Evolutionary conservation across 2,113 vertebrate species (phyloP).

Genomic region (Caranx melampygus): DNA sequence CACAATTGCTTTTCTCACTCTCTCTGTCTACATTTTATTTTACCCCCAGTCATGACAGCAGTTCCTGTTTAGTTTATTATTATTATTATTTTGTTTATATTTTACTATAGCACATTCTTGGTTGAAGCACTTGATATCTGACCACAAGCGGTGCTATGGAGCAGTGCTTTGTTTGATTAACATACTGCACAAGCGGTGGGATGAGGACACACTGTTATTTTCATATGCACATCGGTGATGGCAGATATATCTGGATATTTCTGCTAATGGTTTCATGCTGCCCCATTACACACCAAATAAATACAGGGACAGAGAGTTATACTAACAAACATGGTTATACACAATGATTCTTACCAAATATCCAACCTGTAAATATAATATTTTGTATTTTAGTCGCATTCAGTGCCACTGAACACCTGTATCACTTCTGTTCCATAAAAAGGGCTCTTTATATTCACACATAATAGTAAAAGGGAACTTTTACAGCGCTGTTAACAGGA

Average conservation of each 20-base stretch:
- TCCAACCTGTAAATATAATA: neutral
- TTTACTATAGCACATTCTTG: neutral
- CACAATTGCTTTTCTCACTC: conserved; percentile 1
- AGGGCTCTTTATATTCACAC: neutral
- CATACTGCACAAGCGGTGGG: neutral
- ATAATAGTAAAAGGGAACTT: neutral
- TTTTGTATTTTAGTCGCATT: no score
- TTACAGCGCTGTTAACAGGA: neutral
- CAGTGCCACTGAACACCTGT: neutral
- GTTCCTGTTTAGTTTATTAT: neutral
- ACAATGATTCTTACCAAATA: neutral
- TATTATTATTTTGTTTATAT: neutral
- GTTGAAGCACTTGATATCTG: neutral
- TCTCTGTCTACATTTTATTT: neutral
- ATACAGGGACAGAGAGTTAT: no score
- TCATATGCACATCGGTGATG: neutral
- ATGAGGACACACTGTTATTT: neutral
- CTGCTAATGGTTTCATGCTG: neutral
- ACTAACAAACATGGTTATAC: no score
- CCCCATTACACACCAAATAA: neutral
- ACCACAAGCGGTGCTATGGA: neutral
- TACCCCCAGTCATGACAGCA: neutral
- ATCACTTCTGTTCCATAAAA: neutral
- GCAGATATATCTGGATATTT: neutral
- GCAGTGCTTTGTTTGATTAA: neutral